Base-by-base conservation (phyloP, 53 echinoderm and acorn worm genomes). In the Zoroaster sp. region DNA sequence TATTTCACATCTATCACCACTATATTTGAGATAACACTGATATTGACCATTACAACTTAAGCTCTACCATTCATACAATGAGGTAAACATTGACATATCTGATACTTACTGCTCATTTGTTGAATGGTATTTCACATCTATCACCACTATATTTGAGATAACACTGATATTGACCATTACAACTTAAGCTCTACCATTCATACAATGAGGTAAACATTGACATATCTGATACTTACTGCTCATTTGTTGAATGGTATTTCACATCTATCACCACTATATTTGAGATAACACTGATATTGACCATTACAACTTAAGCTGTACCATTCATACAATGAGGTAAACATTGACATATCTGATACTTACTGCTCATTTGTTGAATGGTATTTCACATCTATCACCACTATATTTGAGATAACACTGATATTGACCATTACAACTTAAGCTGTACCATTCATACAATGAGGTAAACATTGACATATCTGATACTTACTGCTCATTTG, bases 61-160 rank as follows among this genome's bases (percentile, higher is more conserved):
- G 95, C 90, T 1, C 93, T 95, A 37, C 86, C 97, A 81, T 96
- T 96, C 80, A 92, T 88, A 79, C 97, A 96, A 13, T 65, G 90
- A 35, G 91, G 95, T 45, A 73, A 45, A 86, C 97, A 96, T 6
- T 77, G n/a, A n/a, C n/a, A n/a, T n/a, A n/a, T 12, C 38, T 10
- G 4, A 4, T n/a, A 74, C 87, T 87, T 59, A 87, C 87, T 74
- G 11, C 14, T 21, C 72, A 70, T 87, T 75, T 73, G 34, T 18
- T 1, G 0, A 59, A 77, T 93, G 69, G 59, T 12, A 88, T 89
- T 66, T 83, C 93, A 69, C 96, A 96, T 5, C 65, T 70, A 14
- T 86, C 81, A 11, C 97, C 97, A 6, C 38, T 74, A 79, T 41
- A 95, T 1, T 90, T 90, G 32, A 68, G 63, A 10, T 74, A 67